phyloP scores from a whole-genome alignment of 2,888 invertebrate species.

The Drosophila hamatofila region DNA sequence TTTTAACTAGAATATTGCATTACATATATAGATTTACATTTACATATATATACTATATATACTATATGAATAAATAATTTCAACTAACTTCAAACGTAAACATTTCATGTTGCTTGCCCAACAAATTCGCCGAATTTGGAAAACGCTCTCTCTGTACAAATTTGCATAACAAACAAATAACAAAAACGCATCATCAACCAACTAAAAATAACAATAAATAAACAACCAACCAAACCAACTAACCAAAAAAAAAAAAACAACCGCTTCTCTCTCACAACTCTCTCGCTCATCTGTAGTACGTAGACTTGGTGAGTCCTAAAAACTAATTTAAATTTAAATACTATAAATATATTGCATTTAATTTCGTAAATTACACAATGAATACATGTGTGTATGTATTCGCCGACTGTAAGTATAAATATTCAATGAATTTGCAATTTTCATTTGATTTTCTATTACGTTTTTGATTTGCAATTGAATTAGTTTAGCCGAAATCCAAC shows the following conservation, averaged over 20 bases:
- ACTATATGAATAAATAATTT: conserved; percentile 6
- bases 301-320: conserved; percentile 75
- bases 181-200: conserved; percentile 62
- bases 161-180: conserved; percentile 63
- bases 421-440: conserved; percentile 7
- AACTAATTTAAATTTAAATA: conserved; percentile 30
- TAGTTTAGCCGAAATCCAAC: conserved; percentile 60
- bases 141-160: conserved; percentile 68
- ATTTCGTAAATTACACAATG: conserved; percentile 9
- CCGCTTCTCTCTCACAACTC: conserved; percentile 71
- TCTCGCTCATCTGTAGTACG: conserved; percentile 75
- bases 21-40: conserved; percentile 4
- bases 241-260: conserved; percentile 13
- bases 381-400: not conserved
- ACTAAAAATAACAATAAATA: conserved; percentile 22
- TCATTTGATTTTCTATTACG: conserved; percentile 28
- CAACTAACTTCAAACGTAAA: conserved; percentile 56
- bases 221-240: conserved; percentile 45
- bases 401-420: conserved; percentile 5
- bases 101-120: conserved; percentile 78
- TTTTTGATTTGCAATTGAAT: conserved; percentile 45
- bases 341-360: conserved; percentile 4
- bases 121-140: conserved; percentile 79
- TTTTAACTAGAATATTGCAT: conserved; percentile 1
- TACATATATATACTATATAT: conserved; percentile 11